Percentiles rank a stretch among this genome's conserved stretches.
phyloP scores from a whole-genome alignment of 2,113 vertebrate genomes.

The Labrus mixtus region DNA sequence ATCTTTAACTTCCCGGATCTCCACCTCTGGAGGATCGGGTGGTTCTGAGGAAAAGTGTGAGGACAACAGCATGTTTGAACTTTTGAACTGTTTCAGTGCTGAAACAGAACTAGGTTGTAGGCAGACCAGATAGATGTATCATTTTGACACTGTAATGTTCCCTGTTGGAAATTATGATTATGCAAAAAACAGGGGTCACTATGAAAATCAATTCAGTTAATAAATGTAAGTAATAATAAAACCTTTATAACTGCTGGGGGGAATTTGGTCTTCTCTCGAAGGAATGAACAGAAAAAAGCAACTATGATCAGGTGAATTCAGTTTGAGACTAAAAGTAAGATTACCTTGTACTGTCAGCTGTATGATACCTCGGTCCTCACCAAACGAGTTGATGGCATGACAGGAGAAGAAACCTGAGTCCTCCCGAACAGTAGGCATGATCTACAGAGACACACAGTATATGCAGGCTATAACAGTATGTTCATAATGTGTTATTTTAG shows the following conservation, averaged over 20 bases:
- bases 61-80: constrained; percentile 1
- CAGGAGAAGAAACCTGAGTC: constrained; percentile 99
- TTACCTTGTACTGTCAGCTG: constrained; percentile 99
- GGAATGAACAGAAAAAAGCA: neutral
- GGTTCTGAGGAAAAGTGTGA: constrained; percentile 84
- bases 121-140: constrained; percentile 16
- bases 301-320: neutral
- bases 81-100: too few species aligned
- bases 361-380: constrained; percentile 98
- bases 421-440: constrained; percentile 95
- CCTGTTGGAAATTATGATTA: constrained; percentile 17
- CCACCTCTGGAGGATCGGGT: constrained; percentile 95
- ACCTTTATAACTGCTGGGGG: constrained; percentile 1
- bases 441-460: constrained; percentile 82
- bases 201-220: constrained; percentile 23
- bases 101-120: too few species aligned
- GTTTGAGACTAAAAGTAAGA: constrained; percentile 13
- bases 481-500: neutral
- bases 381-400: constrained; percentile 98
- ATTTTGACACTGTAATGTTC: constrained; percentile 38
- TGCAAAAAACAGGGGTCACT: constrained; percentile 21
- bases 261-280: neutral
- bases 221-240: constrained; percentile 32
- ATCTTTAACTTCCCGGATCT: constrained; percentile 96
- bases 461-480: constrained; percentile 17